A percentile compares a stretch with the other conserved stretches of the same genome.
phyloP scores from a whole-genome alignment of 2,888 invertebrate species.

The Dinocampus coccinellae region DNA sequence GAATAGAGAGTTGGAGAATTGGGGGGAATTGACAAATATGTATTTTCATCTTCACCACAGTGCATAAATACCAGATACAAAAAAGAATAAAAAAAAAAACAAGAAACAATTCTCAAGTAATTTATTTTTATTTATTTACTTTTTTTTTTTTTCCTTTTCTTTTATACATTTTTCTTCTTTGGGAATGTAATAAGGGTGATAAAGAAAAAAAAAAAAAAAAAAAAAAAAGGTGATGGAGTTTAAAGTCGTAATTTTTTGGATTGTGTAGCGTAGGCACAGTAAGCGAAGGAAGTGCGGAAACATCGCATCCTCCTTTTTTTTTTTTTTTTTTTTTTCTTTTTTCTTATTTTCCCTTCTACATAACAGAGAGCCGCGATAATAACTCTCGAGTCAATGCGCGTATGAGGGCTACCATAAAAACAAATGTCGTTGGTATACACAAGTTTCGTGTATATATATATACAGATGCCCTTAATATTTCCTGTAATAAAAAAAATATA shows the following conservation, averaged over 20 bases:
- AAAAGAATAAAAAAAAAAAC: constrained; percentile 2
- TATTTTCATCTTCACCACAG: constrained; percentile 11
- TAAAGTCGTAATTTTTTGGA: constrained; percentile 40
- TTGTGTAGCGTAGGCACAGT: constrained; percentile 29
- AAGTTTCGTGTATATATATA: constrained; percentile 40
- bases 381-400: constrained; percentile 29
- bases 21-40: constrained; percentile 4
- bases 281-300: neutral
- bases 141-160: constrained; percentile 2
- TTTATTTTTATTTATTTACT: constrained; percentile 10
- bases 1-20: no score
- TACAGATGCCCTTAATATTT: constrained; percentile 38
- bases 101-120: neutral
- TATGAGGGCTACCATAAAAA: constrained; percentile 36
- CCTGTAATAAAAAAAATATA: neutral
- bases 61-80: neutral
- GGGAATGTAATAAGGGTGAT: constrained; percentile 12
- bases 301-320: neutral
- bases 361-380: constrained; percentile 34
- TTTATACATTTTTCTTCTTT: neutral
- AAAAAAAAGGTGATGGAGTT: constrained; percentile 28
- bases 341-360: neutral
- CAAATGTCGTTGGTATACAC: constrained; percentile 43
- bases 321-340: neutral
- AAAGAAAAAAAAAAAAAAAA: constrained; percentile 18